phyloP scores from a whole-genome alignment of 2,888 invertebrate species.

The Drosophila pseudotakahashii region DNA sequence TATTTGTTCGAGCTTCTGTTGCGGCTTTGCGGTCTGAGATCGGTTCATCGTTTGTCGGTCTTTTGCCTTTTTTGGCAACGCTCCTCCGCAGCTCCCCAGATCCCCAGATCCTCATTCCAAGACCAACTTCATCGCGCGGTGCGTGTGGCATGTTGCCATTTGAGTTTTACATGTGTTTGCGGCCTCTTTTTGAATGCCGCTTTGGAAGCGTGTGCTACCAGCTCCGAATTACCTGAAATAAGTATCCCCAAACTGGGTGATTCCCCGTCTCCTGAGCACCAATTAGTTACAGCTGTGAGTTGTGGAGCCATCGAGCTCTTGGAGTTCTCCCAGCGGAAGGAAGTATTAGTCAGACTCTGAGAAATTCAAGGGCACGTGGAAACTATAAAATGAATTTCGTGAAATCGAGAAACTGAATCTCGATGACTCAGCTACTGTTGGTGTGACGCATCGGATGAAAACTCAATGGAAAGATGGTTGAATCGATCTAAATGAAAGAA shows the following conservation, averaged over 20 bases:
- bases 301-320: constrained; percentile 1
- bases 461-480: not conserved
- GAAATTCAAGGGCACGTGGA: constrained; percentile 55
- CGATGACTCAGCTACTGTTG: constrained; percentile 50
- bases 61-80: constrained; percentile 67
- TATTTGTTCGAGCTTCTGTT: constrained; percentile 73
- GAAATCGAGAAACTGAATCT: constrained; percentile 52
- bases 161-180: constrained; percentile 77
- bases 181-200: constrained; percentile 63
- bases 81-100: constrained; percentile 34
- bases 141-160: constrained; percentile 77
- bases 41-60: constrained; percentile 45
- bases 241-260: constrained; percentile 36
- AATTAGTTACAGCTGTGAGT: constrained; percentile 70
- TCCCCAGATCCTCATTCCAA: constrained; percentile 44
- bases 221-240: constrained; percentile 36
- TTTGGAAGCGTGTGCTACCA: constrained; percentile 48
- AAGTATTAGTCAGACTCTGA: constrained; percentile 69
- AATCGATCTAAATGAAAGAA: not conserved
- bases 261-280: constrained; percentile 29
- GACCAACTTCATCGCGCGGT: constrained; percentile 66
- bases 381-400: constrained; percentile 51
- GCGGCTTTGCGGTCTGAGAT: constrained; percentile 67
- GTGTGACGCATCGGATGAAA: constrained; percentile 50
- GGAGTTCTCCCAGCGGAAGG: constrained; percentile 57